Conservation (phyloP, 2,888 invertebrate species). For the Tenodera sinensis region DNA sequence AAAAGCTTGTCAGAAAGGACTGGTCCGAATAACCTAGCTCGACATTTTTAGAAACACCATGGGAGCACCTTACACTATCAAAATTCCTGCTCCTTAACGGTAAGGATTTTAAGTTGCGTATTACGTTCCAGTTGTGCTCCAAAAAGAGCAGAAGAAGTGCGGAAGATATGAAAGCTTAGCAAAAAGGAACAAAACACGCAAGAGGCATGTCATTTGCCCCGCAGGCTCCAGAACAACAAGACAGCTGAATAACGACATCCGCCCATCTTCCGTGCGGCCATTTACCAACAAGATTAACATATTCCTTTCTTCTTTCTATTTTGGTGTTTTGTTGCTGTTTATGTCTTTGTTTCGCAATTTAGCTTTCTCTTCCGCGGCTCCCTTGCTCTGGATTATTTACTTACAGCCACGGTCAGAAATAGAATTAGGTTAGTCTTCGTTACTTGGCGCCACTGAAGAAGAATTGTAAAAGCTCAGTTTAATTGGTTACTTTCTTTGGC, state of each 20-base stretch:
- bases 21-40: too few species aligned
- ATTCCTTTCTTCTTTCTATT: neutral
- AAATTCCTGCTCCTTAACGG: too few species aligned
- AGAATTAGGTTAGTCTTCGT: too few species aligned
- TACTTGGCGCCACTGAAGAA: too few species aligned
- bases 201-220: conserved; percentile 1
- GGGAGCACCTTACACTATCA: too few species aligned
- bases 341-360: neutral
- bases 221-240: conserved; percentile 6
- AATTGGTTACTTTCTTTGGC: too few species aligned
- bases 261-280: neutral
- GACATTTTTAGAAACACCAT: too few species aligned
- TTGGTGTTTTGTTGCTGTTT: neutral
- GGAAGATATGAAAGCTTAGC: neutral
- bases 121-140: too few species aligned
- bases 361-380: neutral
- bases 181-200: neutral
- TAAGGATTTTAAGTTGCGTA: neutral
- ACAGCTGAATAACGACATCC: conserved; percentile 7
- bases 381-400: too few species aligned
- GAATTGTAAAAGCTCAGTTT: too few species aligned
- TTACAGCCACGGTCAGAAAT: too few species aligned
- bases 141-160: neutral
- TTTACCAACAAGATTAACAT: neutral
- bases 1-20: too few species aligned